A percentile compares a stretch with the other conserved stretches of the same genome.
Evolutionary conservation across 1,140 invertebrate genomes (phyloP).

Genomic region (Rhopalosiphum padi): DNA sequence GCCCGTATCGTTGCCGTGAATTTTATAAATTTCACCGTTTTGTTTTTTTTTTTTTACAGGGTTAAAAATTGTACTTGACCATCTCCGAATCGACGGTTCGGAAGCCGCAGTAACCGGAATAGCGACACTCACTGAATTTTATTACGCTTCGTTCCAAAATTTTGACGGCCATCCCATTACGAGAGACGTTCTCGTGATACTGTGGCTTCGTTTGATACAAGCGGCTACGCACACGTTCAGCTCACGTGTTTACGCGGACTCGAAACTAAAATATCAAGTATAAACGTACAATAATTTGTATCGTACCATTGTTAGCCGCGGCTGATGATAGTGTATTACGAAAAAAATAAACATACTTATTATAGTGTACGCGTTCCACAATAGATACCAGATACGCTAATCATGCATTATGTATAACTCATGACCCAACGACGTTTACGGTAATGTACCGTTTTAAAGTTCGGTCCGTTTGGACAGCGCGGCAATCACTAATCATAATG

Average conservation of each 20-base stretch:
- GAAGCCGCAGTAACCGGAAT: background rate
- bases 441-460: background rate
- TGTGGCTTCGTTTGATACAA: constrained; percentile 39
- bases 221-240: constrained; percentile 19
- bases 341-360: constrained; percentile 1
- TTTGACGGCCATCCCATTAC: background rate
- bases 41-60: background rate
- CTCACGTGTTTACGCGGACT: background rate
- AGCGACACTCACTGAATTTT: background rate
- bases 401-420: background rate
- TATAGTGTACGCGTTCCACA: background rate
- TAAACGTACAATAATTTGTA: background rate
- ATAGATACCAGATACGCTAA: background rate
- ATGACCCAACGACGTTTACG: background rate
- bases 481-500: background rate
- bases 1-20: background rate
- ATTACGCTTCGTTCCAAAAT: background rate
- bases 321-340: background rate
- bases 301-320: background rate
- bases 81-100: background rate
- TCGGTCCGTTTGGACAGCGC: background rate
- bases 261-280: constrained; percentile 27
- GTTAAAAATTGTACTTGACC: background rate
- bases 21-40: background rate
- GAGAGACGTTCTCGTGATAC: constrained; percentile 24